phyloP scores from a whole-genome alignment of 2,113 vertebrate species.

The Chloebia gouldiae region DNA sequence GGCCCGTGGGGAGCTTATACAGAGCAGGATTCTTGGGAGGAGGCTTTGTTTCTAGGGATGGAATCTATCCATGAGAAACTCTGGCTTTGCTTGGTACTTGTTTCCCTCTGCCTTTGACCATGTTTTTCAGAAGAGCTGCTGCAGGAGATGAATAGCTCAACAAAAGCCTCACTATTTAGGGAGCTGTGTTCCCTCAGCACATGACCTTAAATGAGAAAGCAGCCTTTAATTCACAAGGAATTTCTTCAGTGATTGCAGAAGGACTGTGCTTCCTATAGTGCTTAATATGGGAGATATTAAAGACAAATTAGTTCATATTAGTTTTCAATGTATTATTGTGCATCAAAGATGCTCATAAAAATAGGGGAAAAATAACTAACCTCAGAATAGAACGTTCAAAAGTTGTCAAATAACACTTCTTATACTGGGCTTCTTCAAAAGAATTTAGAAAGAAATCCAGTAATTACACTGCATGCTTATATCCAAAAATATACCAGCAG shows the following conservation, averaged over 20 bases:
- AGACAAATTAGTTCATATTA: not conserved
- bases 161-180: slow-evolving; percentile 66
- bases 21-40: slow-evolving; percentile 48
- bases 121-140: slow-evolving; percentile 66
- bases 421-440: not conserved
- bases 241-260: slow-evolving; percentile 46
- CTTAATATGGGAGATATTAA: slow-evolving; percentile 46
- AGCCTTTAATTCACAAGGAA: slow-evolving; percentile 67
- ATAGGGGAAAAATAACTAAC: not conserved
- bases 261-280: slow-evolving; percentile 37
- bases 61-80: slow-evolving; percentile 65
- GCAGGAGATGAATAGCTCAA: slow-evolving; percentile 66
- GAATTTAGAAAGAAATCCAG: not conserved
- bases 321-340: slow-evolving; percentile 8
- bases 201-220: slow-evolving; percentile 70
- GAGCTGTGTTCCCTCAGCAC: slow-evolving; percentile 61
- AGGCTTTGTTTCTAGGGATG: slow-evolving; percentile 61
- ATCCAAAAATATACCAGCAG: not conserved
- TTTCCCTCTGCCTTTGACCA: slow-evolving; percentile 59
- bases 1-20: slow-evolving; percentile 47
- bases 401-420: not conserved
- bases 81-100: slow-evolving; percentile 54
- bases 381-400: not conserved
- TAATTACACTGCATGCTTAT: not conserved
- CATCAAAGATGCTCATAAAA: not conserved